These are phyloP conservation scores for Enteromius mattozi DNA, from an alignment of 2,797 vertebrate genomes.

Conservation along the genomic window DNA sequence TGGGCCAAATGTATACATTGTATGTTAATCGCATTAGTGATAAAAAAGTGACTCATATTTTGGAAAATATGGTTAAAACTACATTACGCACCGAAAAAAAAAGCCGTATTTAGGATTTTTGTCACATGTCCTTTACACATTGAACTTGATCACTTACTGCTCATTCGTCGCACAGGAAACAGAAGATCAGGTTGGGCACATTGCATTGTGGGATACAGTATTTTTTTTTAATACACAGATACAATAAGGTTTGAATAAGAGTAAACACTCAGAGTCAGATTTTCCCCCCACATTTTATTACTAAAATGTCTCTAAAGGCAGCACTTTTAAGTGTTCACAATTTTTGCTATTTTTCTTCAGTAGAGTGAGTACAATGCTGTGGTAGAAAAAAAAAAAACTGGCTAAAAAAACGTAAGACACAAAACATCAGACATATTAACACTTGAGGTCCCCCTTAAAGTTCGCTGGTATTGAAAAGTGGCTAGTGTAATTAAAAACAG, in stretches of 20 bases:
- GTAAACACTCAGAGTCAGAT: background rate
- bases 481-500: conserved; percentile 79
- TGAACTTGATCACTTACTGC: background rate
- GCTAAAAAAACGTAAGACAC: conserved; percentile 70
- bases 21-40: too few relatives aligned
- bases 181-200: background rate
- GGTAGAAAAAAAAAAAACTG: conserved; percentile 70
- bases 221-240: background rate
- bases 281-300: conserved; percentile 72
- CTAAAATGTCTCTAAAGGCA: conserved; percentile 73
- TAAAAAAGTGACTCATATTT: too few relatives aligned
- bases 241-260: background rate
- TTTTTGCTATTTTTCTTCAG: conserved; percentile 63
- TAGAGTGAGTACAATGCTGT: conserved; percentile 72
- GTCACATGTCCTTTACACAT: too few relatives aligned
- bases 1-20: too few relatives aligned
- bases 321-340: conserved; percentile 73
- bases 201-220: background rate
- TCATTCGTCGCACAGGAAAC: background rate
- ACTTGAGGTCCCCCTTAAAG: conserved; percentile 77
- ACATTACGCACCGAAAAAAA: too few relatives aligned
- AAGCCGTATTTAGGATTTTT: too few relatives aligned
- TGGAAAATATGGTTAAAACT: too few relatives aligned
- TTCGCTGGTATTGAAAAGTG: conserved; percentile 79
- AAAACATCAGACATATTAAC: conserved; percentile 66